Evolutionary conservation across 2,797 vertebrate species (phyloP).

Genomic region (Poecile montanus): DNA sequence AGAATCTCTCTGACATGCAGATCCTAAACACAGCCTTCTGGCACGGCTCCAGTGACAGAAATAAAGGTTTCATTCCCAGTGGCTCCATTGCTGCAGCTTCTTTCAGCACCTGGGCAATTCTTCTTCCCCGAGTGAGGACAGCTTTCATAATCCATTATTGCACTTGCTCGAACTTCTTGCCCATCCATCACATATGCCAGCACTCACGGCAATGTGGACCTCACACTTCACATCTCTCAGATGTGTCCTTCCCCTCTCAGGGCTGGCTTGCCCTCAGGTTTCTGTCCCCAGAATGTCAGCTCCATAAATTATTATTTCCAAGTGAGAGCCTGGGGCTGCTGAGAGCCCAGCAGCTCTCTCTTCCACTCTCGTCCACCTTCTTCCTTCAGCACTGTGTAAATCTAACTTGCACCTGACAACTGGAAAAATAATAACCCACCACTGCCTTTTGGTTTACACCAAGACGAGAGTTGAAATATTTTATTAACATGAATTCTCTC

Average conservation of each 20-base stretch:
- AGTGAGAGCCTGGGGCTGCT: neutral
- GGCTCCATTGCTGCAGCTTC: neutral
- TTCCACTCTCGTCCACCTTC: neutral
- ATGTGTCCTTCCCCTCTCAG: neutral
- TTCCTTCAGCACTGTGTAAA: neutral
- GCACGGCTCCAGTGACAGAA: neutral
- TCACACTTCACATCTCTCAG: neutral
- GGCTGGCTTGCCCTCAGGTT: slow-evolving; percentile 12
- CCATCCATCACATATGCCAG: neutral
- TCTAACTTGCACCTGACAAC: neutral
- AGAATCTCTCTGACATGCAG: neutral
- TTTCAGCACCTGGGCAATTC: slow-evolving; percentile 21
- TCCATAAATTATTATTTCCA: neutral
- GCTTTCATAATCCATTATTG: slow-evolving; percentile 5
- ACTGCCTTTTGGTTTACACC: neutral
- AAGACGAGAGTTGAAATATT: neutral
- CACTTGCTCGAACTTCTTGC: neutral
- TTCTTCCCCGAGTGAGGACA: neutral
- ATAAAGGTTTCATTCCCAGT: neutral
- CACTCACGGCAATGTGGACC: neutral
- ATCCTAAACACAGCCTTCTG: neutral
- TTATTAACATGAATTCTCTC: neutral
- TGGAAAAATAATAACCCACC: neutral
- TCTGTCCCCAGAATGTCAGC: neutral
- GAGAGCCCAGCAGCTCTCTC: neutral